Conservation (phyloP, 2,888 invertebrate species). For the Mechanitis mazaeus region DNA sequence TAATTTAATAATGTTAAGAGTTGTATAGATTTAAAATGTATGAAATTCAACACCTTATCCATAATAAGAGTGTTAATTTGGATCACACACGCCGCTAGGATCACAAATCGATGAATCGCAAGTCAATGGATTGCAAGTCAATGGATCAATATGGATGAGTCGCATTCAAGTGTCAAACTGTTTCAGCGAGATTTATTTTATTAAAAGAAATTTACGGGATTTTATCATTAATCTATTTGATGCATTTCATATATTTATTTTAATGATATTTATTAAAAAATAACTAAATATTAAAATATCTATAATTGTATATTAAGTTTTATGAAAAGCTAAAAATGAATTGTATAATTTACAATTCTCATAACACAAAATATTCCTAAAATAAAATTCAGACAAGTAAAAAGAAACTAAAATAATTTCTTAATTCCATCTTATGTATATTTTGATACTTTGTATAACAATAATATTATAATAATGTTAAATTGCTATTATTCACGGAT, state of each 20-base stretch:
- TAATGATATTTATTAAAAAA: slow-evolving; percentile 12
- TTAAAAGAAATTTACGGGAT: slow-evolving; percentile 25
- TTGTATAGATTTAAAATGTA: slow-evolving; percentile 35
- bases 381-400: too few species aligned
- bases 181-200: slow-evolving; percentile 28
- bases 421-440: too few species aligned
- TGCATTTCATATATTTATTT: slow-evolving; percentile 11
- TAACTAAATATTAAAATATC: slow-evolving; percentile 12
- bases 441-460: too few species aligned
- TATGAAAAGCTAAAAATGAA: slow-evolving; percentile 11
- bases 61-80: slow-evolving; percentile 46
- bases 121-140: slow-evolving; percentile 30
- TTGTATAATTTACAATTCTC: slow-evolving; percentile 12
- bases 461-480: too few species aligned
- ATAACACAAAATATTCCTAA: too few species aligned
- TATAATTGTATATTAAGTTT: slow-evolving; percentile 11
- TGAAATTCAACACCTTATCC: slow-evolving; percentile 35
- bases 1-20: not conserved
- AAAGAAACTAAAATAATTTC: too few species aligned
- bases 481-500: too few species aligned
- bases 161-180: slow-evolving; percentile 65
- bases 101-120: slow-evolving; percentile 44
- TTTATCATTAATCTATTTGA: slow-evolving; percentile 11
- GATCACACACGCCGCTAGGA: slow-evolving; percentile 42
- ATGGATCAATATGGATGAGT: slow-evolving; percentile 66